Evolutionary conservation across 2,113 vertebrate genomes (phyloP).

Genomic region (Micromys minutus): DNA sequence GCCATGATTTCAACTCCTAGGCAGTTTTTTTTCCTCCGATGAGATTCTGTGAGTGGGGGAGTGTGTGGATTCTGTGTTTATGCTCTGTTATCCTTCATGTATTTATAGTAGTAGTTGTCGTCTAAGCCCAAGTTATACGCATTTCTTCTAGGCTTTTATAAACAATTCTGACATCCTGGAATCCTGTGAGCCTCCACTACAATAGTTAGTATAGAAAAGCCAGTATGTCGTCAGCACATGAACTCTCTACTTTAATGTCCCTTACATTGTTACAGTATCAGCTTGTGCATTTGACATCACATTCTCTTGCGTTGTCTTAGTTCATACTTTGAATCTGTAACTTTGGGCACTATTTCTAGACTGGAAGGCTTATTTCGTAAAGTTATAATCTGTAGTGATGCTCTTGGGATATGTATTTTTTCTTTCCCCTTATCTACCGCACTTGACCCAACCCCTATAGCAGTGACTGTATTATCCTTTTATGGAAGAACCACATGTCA

Average conservation of each 20-base stretch:
- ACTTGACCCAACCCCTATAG: not conserved
- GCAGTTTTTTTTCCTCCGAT: not conserved
- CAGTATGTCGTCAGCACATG: not conserved
- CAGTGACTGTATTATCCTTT: conserved; percentile 4
- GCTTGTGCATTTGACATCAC: not conserved
- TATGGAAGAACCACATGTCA: not conserved
- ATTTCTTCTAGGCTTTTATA: conserved; percentile 51
- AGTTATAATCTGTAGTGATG: not conserved
- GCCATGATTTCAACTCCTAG: not conserved
- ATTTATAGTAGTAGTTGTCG: conserved; percentile 12
- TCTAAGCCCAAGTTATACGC: not conserved
- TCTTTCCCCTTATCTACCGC: not conserved
- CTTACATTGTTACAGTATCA: not conserved
- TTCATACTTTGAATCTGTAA: conserved; percentile 23
- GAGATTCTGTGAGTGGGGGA: not conserved
- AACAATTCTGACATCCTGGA: conserved; percentile 40
- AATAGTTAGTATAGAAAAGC: conserved; percentile 20
- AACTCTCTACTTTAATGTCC: conserved; percentile 30
- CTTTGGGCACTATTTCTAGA: not conserved
- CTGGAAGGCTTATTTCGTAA: conserved; percentile 7
- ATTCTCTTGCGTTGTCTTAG: not conserved
- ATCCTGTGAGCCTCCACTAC: not conserved
- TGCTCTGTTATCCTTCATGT: not conserved
- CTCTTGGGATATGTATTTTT: conserved; percentile 8
- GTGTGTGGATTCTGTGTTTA: not conserved